Base-by-base conservation (phyloP, 2,888 invertebrate genomes). In the Cheilosia scutellata region DNA sequence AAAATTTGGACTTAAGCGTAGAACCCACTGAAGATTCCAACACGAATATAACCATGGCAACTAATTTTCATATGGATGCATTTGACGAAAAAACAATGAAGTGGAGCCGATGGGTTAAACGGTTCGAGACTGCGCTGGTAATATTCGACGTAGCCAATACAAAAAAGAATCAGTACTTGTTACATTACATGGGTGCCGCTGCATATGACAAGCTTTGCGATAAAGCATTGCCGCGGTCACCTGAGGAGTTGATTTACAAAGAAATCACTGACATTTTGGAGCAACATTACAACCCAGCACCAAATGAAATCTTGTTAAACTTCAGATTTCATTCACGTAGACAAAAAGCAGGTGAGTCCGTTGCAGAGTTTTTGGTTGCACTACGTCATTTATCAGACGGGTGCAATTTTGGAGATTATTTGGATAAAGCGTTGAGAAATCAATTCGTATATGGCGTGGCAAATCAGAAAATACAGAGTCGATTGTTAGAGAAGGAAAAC, bases 391-490 rank as follows among this genome's bases (percentile, higher is more conserved):
- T 70, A 27, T 53, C 55, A 11, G 29, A 9, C 29, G 31, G 29
- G 5, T 57, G 57, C 5, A 7, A 33, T 33, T 33, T 33, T 7
- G 33, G 7, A 33, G 7, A 33, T 7, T 33, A 33, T 33, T 33
- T 33, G 6, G 33, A 33, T 33, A 33, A 33, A 7, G 31, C 4
- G 11, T 57, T 72, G n/a, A 40, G 37, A 29, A 60, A 72, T 9
- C 72, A 72, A 49, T 60, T 72, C 49, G 44, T 72, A 9, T 72
- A 27, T 16, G 70, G 57, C 5, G 40, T 70, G 29, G n/a, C n/a
- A 40, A 70, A 70, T 57, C 55, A 70, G 42, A 40, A 29, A 40
- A 55, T 55, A n/a, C 42, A 70, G 11, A 70, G 42, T n/a, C 33
- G 29, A 25, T 4, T 42, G 11, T 44, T 42, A 27, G 27, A 49